Base-by-base conservation (phyloP, 2,888 invertebrate genomes). In the Nomada hirtipes region DNA sequence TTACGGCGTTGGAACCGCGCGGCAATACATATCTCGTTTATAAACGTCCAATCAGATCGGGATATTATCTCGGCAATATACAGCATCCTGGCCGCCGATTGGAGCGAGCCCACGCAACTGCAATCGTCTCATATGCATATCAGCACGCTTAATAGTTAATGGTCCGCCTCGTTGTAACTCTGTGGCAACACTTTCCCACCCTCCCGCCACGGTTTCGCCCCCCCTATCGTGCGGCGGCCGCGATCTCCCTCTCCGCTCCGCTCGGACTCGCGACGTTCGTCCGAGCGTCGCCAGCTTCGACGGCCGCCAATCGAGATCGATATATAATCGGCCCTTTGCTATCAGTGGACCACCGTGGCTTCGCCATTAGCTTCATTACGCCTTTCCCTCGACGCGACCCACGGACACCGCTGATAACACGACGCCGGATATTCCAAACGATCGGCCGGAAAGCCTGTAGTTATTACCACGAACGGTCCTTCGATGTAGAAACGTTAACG, bases 91-190 rank as follows among this genome's bases (percentile, higher is more conserved):
- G 75, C 76, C 84, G 81, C 79, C 85, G 88, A 88, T 88, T 88
- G 88, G 88, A 90, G 75, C 85, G 86, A 87, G 89, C 91, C 90
- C 90, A 91, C 91, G 91, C 90, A 36, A 90, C 55, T 53, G 83
- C 83, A 76, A 68, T 79, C 89, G 84, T 86, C 89, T 91, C 89
- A 89, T 91, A 91, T 91, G 90, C 91, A 91, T 91, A 91, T 91
- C 91, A 89, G 88, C 86, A 82, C 89, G 90, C 89, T 91, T 91
- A 91, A 91, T 91, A 90, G 91, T 89, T 91, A 91, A 91, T 90
- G 91, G 90, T 84, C 86, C 86, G 88, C 85, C 84, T 84, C 80
- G 83, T 80, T 81, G 81, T 82, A 79, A 81, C 81, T 77, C 70
- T 71, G 64, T 61, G 61, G 72, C 76, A 71, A 82, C 79, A 52